Conservation (phyloP, 2,888 invertebrate species). For the Oscheius onirici region DNA sequence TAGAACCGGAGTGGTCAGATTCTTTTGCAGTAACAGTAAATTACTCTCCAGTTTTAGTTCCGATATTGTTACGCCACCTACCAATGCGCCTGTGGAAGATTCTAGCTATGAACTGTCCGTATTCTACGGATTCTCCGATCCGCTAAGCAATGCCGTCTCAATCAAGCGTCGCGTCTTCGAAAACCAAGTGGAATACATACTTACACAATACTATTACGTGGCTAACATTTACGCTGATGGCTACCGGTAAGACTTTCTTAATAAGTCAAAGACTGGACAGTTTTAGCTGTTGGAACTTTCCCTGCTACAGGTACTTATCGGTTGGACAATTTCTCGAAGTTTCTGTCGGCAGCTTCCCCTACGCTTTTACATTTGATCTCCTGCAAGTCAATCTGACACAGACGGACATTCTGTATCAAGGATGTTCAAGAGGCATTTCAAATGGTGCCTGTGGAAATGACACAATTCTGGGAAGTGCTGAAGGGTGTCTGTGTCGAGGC, state of each 20-base stretch:
- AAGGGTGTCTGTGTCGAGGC: slow-evolving; percentile 15
- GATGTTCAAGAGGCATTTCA: not conserved
- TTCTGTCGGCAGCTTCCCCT: not conserved
- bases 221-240: not conserved
- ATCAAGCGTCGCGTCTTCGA: not conserved
- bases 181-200: not conserved
- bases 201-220: not conserved
- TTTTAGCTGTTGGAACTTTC: not conserved
- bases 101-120: slow-evolving; percentile 2
- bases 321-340: not conserved
- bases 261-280: not conserved
- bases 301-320: not conserved
- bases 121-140: not conserved
- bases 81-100: not conserved
- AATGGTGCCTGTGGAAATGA: not conserved
- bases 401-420: slow-evolving; percentile 1
- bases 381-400: not conserved
- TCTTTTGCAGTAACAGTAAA: not conserved
- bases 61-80: not conserved
- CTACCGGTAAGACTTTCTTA: not conserved
- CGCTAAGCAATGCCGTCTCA: not conserved
- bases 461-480: not conserved
- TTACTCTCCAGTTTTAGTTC: not conserved
- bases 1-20: not conserved
- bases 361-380: slow-evolving; percentile 1